Conservation (phyloP, 2,888 invertebrate species). For the Pristionchus maxplancki region DNA sequence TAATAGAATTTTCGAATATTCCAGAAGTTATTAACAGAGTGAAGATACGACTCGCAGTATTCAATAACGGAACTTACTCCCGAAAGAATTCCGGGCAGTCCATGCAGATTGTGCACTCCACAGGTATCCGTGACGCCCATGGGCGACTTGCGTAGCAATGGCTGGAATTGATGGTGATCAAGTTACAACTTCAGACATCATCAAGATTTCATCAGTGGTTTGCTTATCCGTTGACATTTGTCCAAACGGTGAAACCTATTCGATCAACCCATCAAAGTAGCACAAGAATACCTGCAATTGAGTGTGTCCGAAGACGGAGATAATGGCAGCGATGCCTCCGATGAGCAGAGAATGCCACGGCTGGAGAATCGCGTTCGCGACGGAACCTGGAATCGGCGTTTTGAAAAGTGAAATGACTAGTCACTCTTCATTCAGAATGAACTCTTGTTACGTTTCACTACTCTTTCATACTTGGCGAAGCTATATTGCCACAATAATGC, state of each 20-base stretch:
- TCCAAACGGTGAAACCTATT: not conserved
- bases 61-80: slow-evolving; percentile 81
- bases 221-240: not conserved
- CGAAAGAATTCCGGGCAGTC: slow-evolving; percentile 92
- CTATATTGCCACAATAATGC: not conserved
- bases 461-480: not conserved
- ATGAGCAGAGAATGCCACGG: slow-evolving; percentile 76
- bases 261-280: not conserved
- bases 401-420: no score
- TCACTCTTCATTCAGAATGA: no score
- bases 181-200: not conserved
- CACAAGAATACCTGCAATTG: slow-evolving; percentile 56
- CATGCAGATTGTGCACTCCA: slow-evolving; percentile 96
- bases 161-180: slow-evolving; percentile 63
- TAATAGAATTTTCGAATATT: not conserved
- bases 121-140: slow-evolving; percentile 88
- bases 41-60: no score
- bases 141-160: slow-evolving; percentile 76
- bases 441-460: no score
- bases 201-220: not conserved
- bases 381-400: slow-evolving; percentile 64
- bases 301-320: slow-evolving; percentile 77
- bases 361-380: slow-evolving; percentile 79
- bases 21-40: no score
- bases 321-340: slow-evolving; percentile 72